Evolutionary conservation across 2,888 invertebrate genomes (phyloP).

Genomic region (Serrognathus titanus): DNA sequence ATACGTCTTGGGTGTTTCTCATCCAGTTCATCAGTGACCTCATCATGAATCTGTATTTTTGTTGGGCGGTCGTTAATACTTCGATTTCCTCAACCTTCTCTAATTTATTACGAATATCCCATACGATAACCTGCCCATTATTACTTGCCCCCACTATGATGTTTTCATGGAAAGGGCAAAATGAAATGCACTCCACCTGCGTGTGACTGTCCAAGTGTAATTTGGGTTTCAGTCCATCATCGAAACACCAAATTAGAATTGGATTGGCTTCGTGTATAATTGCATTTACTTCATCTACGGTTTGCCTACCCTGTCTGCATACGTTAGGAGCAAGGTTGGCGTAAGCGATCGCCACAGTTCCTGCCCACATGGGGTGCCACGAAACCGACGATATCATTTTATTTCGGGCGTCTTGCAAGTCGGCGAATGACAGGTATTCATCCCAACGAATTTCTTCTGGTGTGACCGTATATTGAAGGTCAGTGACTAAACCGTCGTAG

Average conservation of each 20-base stretch:
- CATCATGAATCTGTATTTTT: conserved; percentile 60
- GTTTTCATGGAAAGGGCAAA: conserved; percentile 68
- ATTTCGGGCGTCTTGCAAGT: conserved; percentile 60
- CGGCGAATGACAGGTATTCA: conserved; percentile 63
- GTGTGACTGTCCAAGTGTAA: conserved; percentile 64
- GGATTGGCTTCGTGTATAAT: conserved; percentile 62
- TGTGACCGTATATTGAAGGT: conserved; percentile 6
- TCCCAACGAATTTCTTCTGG: conserved; percentile 35
- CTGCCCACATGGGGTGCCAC: conserved; percentile 72
- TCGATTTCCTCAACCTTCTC: conserved; percentile 61
- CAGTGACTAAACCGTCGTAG: conserved; percentile 52
- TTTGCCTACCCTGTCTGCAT: conserved; percentile 44
- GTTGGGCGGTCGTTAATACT: conserved; percentile 60
- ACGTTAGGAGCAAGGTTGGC: conserved; percentile 56
- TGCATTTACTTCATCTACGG: conserved; percentile 26
- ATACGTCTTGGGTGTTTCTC: conserved; percentile 58
- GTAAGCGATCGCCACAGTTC: conserved; percentile 66
- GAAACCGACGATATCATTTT: conserved; percentile 64
- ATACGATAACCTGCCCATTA: conserved; percentile 69
- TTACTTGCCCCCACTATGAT: conserved; percentile 67
- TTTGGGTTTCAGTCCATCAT: conserved; percentile 66
- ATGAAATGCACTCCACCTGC: conserved; percentile 62
- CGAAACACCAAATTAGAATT: conserved; percentile 72
- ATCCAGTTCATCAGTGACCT: conserved; percentile 67
- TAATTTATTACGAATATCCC: conserved; percentile 65